phyloP scores from a whole-genome alignment of 1,140 invertebrate species.

The Steinernema feltiae region DNA sequence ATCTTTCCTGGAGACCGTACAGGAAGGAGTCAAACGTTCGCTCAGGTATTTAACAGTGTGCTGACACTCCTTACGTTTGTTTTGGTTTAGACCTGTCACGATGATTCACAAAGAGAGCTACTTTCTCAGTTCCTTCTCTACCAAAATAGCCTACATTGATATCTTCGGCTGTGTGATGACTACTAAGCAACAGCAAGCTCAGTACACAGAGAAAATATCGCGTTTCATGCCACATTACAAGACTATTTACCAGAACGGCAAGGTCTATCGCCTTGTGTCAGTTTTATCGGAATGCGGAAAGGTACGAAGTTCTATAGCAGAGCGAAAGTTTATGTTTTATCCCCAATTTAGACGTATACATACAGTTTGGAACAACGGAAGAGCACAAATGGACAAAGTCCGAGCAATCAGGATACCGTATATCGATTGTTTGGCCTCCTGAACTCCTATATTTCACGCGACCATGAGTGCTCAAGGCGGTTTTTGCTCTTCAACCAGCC shows the following conservation, averaged over 20 bases:
- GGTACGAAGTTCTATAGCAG: no score
- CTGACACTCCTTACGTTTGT: background rate
- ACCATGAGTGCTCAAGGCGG: background rate
- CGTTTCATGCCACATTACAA: background rate
- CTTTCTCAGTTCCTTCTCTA: background rate
- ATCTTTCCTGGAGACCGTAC: no score
- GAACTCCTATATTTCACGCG: background rate
- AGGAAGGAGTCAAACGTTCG: no score
- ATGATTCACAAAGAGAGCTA: background rate
- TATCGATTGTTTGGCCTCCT: background rate
- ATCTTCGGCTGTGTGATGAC: constrained; percentile 7
- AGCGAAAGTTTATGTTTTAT: no score
- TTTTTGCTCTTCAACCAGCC: background rate
- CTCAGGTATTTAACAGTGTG: background rate
- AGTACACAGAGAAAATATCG: background rate
- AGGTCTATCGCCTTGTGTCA: background rate
- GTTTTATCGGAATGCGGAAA: background rate
- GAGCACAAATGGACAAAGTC: background rate
- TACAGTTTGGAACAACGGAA: background rate
- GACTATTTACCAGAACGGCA: background rate
- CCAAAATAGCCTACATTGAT: background rate
- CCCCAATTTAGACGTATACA: no score
- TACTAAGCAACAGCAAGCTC: background rate
- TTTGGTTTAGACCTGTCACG: background rate
- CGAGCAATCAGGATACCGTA: background rate